Evolutionary conservation across 2,888 invertebrate species (phyloP).

Genomic region (Silvanus unidentatus): DNA sequence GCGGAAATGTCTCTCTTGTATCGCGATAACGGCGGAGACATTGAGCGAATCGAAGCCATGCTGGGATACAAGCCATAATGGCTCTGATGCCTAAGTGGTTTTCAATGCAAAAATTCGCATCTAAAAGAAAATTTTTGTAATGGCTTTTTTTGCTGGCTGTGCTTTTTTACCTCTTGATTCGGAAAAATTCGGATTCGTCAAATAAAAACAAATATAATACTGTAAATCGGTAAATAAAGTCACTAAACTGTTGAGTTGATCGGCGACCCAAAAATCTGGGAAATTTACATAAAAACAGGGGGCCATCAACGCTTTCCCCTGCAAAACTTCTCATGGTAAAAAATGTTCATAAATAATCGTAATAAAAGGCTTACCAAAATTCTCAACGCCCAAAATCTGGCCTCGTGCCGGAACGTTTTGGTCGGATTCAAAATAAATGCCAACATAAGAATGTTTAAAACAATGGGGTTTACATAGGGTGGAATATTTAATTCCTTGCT

Average conservation of each 20-base stretch:
- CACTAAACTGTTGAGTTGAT: constrained; percentile 91
- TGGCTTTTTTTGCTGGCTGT: too few relatives aligned
- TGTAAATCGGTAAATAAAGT: constrained; percentile 90
- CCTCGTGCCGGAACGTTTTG: constrained; percentile 84
- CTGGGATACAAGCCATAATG: constrained; percentile 86
- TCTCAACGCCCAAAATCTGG: constrained; percentile 88
- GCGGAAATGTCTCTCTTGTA: constrained; percentile 88
- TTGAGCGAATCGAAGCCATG: constrained; percentile 97
- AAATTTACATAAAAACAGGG: constrained; percentile 93
- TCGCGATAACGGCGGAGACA: constrained; percentile 93
- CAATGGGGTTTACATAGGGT: constrained; percentile 85
- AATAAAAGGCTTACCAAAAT: constrained; percentile 71
- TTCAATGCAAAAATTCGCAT: constrained; percentile 61
- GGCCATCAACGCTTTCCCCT: constrained; percentile 80
- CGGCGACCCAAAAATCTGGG: constrained; percentile 98
- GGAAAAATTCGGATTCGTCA: constrained; percentile 69
- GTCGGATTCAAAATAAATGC: constrained; percentile 88
- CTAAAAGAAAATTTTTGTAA: too few relatives aligned
- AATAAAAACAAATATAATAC: constrained; percentile 88
- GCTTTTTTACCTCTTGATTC: constrained; percentile 50
- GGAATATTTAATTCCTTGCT: constrained; percentile 82
- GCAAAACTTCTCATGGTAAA: constrained; percentile 19
- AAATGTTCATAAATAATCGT: constrained; percentile 16
- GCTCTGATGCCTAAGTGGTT: constrained; percentile 73
- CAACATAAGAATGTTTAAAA: constrained; percentile 74